phyloP scores from a whole-genome alignment of 2,888 invertebrate genomes.

The Stictocephala bisonia region DNA sequence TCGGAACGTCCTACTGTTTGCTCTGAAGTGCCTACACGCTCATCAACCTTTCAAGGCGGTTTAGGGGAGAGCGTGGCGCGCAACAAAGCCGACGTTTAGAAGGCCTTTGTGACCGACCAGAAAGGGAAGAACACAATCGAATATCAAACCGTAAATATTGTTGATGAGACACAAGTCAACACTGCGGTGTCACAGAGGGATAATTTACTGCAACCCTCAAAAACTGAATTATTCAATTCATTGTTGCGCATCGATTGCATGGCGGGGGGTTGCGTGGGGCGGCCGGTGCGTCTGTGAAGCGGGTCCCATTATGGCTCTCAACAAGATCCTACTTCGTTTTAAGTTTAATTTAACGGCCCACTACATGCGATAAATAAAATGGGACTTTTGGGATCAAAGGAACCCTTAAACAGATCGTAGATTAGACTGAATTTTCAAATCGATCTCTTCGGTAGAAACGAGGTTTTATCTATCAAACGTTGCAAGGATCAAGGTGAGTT shows the following conservation, averaged over 20 bases:
- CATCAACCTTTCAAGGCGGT: constrained; percentile 26
- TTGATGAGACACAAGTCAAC: constrained; percentile 35
- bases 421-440: too few relatives aligned
- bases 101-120: not conserved
- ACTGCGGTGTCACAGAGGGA: not conserved
- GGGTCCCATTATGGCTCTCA: not conserved
- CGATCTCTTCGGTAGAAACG: too few relatives aligned
- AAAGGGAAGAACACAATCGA: not conserved
- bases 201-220: constrained; percentile 11
- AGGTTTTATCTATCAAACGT: too few relatives aligned
- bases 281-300: too few relatives aligned
- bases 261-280: not conserved
- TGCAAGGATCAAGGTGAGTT: too few relatives aligned
- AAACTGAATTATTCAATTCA: constrained; percentile 11
- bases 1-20: too few relatives aligned
- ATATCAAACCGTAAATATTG: constrained; percentile 33
- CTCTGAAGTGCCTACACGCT: too few relatives aligned
- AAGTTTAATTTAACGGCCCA: constrained; percentile 28
- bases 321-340: not conserved
- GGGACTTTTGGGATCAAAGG: constrained; percentile 28
- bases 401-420: constrained; percentile 1
- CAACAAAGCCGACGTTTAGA: constrained; percentile 22
- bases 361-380: constrained; percentile 15
- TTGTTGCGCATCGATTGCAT: not conserved
- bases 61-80: not conserved